Base-by-base conservation (phyloP, 1,140 invertebrate species). In the Plutomurus gul region DNA sequence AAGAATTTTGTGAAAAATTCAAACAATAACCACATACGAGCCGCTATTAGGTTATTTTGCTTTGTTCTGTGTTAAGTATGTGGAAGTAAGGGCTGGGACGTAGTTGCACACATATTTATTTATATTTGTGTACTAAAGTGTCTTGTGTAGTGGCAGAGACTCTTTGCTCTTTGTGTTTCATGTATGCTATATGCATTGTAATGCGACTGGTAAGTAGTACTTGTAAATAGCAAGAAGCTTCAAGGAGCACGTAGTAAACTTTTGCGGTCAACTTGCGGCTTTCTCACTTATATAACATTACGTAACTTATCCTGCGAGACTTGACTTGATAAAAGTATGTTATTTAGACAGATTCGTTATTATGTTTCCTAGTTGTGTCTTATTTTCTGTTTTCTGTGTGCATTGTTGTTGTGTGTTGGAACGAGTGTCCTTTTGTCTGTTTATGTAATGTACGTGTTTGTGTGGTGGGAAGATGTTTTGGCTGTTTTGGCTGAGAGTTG, bases 331-430 rank as follows among this genome's bases (percentile, higher is more conserved):
- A 51, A 22, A 22, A 72, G 8, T 20, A 43, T 22, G 70, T 72
- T 43, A 39, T 72, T 43, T 72, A 72, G 70, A 72, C 70, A 72
- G 70, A 72, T 72, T 72, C 36, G 22, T 72, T 72, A 18, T 72
- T 72, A 65, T 33, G 25, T 13, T n/a, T 30, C 25, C 56, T 65
- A 30, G 56, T 33, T 65, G 39, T 10, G 39, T 43, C 11, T 43
- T 43, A 43, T 43, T 13, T 43, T 43, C n/a, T 13, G 39, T 43
- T n/a, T 10, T 43, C 11, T 3, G 39, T 43, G n/a, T 43, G 39
- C n/a, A 13, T 10, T 65, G 56, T n/a, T n/a, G n/a, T n/a, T n/a
- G n/a, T n/a, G n/a, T n/a, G n/a, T n/a, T n/a, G n/a, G n/a, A n/a
- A n/a, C n/a, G n/a, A n/a, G n/a, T n/a, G n/a, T n/a, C n/a, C n/a